phyloP scores from a whole-genome alignment of 2,888 invertebrate species.

The Drosophila suboccidentalis region DNA sequence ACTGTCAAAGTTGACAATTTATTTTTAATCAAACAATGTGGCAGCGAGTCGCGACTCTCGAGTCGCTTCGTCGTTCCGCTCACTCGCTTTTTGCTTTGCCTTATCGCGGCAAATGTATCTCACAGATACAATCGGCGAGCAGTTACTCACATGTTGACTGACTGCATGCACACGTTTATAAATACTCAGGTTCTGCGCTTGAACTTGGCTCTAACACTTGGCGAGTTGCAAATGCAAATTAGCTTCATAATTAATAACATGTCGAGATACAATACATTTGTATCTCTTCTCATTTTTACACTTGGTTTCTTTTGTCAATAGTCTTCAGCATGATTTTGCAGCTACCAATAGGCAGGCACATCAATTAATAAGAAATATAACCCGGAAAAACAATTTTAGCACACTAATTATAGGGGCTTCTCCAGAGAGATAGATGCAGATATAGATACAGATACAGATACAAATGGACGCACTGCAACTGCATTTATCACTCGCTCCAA shows the following conservation, averaged over 20 bases:
- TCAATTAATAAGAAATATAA: conserved; percentile 64
- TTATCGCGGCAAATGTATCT: conserved; percentile 52
- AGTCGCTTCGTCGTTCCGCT: conserved; percentile 27
- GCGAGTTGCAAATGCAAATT: conserved; percentile 21
- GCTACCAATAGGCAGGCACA: conserved; percentile 25
- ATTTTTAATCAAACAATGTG: conserved; percentile 76
- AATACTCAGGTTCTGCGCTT: conserved; percentile 4
- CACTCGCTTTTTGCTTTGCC: conserved; percentile 14
- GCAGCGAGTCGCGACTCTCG: conserved; percentile 14
- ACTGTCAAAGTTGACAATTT: conserved; percentile 81
- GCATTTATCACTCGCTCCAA: conserved; percentile 58
- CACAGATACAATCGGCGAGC: conserved; percentile 47
- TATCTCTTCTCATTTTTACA: not conserved
- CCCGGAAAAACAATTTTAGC: conserved; percentile 63
- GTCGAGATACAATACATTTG: not conserved
- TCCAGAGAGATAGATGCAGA: conserved; percentile 26
- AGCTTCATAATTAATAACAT: conserved; percentile 33
- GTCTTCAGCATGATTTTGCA: conserved; percentile 13
- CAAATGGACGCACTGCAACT: conserved; percentile 41
- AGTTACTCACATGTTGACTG: conserved; percentile 14
- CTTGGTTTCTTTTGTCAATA: conserved; percentile 8
- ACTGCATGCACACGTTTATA: conserved; percentile 1
- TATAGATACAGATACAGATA: conserved; percentile 33
- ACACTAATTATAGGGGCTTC: conserved; percentile 60
- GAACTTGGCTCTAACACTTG: conserved; percentile 4